These are phyloP conservation scores for Pterocles burchelli DNA, from an alignment of 2,113 vertebrate genomes.

Conservation along the genomic window DNA sequence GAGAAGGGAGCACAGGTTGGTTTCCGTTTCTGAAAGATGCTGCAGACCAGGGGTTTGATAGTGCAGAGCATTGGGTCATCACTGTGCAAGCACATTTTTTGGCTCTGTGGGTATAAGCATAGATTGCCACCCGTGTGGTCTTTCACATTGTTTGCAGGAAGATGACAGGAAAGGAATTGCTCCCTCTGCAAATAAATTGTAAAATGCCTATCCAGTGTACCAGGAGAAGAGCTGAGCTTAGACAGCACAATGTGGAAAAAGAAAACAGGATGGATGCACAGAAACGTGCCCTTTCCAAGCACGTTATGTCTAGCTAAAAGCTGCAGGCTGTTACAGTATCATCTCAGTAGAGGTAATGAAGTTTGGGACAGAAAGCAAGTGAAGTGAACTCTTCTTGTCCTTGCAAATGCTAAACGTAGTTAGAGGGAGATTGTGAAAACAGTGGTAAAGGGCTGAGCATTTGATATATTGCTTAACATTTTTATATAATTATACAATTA, in stretches of 20 bases:
- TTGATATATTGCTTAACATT: neutral
- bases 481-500: neutral
- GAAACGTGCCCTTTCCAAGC: neutral
- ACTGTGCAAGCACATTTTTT: neutral
- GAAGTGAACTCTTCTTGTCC: neutral
- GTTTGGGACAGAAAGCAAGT: constrained; percentile 2
- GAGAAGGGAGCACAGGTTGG: neutral
- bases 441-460: neutral
- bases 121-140: neutral
- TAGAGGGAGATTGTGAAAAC: neutral
- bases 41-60: neutral
- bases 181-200: constrained; percentile 32
- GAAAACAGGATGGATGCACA: neutral
- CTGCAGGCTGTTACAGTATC: neutral
- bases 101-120: neutral
- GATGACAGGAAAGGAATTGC: neutral
- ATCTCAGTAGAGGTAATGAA: neutral
- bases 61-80: neutral
- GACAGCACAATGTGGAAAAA: neutral
- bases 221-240: neutral
- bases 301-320: neutral
- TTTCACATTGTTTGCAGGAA: neutral
- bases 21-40: neutral
- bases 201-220: neutral
- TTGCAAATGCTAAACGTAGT: neutral